Percentiles rank a stretch among this genome's conserved stretches.
These are phyloP conservation scores for Pitta sordida DNA, from an alignment of 2,113 vertebrate genomes.

Conservation along the genomic window DNA sequence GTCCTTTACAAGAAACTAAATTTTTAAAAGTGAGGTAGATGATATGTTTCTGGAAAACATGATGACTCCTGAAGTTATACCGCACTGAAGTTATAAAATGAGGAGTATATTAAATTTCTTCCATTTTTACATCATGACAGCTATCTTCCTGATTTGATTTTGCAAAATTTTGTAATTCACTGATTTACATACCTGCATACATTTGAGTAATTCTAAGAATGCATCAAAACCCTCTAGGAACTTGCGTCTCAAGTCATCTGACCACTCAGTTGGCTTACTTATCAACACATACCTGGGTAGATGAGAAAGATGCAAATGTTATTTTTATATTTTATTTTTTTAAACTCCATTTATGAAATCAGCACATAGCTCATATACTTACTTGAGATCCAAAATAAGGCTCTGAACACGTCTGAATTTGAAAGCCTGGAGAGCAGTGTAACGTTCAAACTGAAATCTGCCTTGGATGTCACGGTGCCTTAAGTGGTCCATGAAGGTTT, in stretches of 20 bases:
- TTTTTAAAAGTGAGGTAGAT: background rate
- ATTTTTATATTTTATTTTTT: background rate
- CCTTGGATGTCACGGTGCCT: constrained; percentile 90
- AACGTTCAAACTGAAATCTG: constrained; percentile 96
- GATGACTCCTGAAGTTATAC: background rate
- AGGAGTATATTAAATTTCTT: background rate
- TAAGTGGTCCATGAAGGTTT: constrained; percentile 93
- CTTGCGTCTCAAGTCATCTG: constrained; percentile 84
- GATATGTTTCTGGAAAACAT: background rate
- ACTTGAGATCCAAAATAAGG: constrained; percentile 97
- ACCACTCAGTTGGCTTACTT: constrained; percentile 90
- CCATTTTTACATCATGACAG: background rate
- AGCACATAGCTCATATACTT: constrained; percentile 33
- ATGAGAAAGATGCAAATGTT: background rate
- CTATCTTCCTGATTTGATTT: background rate
- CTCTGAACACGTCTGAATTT: constrained; percentile 95
- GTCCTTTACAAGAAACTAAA: background rate
- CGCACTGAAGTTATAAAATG: background rate
- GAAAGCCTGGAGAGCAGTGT: constrained; percentile 93
- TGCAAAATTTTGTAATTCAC: background rate
- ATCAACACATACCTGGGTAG: constrained; percentile 89
- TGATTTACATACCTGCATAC: constrained; percentile 88
- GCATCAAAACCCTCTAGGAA: constrained; percentile 92
- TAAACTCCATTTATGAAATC: background rate
- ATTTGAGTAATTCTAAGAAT: constrained; percentile 92